Conservation (phyloP, 2,113 vertebrate species). For the Oncorhynchus gorbuscha region DNA sequence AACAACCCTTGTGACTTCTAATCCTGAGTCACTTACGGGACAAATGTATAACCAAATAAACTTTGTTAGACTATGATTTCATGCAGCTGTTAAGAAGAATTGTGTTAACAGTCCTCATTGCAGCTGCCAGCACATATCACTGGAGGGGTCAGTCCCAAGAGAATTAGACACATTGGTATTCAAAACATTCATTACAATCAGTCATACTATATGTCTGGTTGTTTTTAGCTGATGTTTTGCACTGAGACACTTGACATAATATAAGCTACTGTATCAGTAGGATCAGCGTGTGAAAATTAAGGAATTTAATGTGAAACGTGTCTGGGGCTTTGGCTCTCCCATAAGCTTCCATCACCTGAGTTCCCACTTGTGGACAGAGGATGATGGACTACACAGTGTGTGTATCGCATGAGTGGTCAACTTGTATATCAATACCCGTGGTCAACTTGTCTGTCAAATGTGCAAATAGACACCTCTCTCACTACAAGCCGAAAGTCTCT, state of each 20-base stretch:
- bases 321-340: not conserved
- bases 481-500: not conserved
- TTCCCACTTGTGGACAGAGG: not conserved
- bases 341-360: not conserved
- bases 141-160: not conserved
- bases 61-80: not conserved
- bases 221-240: not conserved
- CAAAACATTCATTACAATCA: not conserved
- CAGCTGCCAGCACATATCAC: not conserved
- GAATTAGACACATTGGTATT: not conserved
- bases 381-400: not conserved
- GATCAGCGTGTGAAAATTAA: not conserved
- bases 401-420: not conserved
- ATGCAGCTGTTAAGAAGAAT: not conserved
- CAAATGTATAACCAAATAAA: conserved; percentile 5
- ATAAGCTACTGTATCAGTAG: not conserved
- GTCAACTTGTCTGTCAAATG: not conserved
- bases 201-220: not conserved
- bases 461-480: not conserved
- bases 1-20: not conserved
- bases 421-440: not conserved
- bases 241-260: not conserved
- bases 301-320: not conserved
- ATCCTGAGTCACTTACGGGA: conserved; percentile 1
- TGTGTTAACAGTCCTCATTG: not conserved